A percentile compares a stretch with the other conserved stretches of the same genome.
These are phyloP conservation scores for Amiota communis DNA, from an alignment of 2,888 invertebrate species.

Conservation along the genomic window DNA sequence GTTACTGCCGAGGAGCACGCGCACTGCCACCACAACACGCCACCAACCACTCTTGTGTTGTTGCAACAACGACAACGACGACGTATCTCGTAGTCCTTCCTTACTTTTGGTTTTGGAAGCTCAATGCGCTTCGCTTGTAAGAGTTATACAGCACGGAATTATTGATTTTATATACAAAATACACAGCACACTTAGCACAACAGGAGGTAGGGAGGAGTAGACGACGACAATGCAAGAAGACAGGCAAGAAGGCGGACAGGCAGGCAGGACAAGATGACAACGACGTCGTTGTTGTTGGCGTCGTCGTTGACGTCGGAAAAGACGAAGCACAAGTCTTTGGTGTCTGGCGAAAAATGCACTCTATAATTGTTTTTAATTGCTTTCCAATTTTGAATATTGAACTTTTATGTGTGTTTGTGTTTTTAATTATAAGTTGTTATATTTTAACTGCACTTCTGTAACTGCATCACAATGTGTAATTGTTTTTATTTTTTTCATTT, in stretches of 20 bases:
- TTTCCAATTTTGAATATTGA: neutral
- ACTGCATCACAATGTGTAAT: neutral
- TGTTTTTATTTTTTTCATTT: slow-evolving; percentile 9
- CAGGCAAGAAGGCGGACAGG: slow-evolving; percentile 24
- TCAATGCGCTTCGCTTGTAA: slow-evolving; percentile 3
- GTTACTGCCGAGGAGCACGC: neutral
- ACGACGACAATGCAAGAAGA: slow-evolving; percentile 29
- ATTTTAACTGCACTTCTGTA: too few relatives aligned
- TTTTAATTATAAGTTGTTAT: too few relatives aligned
- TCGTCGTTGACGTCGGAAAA: neutral
- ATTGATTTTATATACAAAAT: slow-evolving; percentile 57
- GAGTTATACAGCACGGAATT: slow-evolving; percentile 70
- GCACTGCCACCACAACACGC: neutral
- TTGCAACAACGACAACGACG: neutral
- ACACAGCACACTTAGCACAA: slow-evolving; percentile 45
- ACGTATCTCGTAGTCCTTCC: neutral
- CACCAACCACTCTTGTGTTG: neutral
- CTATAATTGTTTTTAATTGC: neutral
- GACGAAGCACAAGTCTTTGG: neutral
- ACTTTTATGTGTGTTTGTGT: neutral
- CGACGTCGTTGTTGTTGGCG: neutral
- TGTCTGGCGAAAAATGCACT: slow-evolving; percentile 8
- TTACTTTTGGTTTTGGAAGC: neutral
- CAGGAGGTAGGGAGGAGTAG: slow-evolving; percentile 26
- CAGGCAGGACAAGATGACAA: neutral